A percentile compares a stretch with the other conserved stretches of the same genome.
phyloP scores from a whole-genome alignment of 2,888 invertebrate genomes.

The Cosmopolites sordidus region DNA sequence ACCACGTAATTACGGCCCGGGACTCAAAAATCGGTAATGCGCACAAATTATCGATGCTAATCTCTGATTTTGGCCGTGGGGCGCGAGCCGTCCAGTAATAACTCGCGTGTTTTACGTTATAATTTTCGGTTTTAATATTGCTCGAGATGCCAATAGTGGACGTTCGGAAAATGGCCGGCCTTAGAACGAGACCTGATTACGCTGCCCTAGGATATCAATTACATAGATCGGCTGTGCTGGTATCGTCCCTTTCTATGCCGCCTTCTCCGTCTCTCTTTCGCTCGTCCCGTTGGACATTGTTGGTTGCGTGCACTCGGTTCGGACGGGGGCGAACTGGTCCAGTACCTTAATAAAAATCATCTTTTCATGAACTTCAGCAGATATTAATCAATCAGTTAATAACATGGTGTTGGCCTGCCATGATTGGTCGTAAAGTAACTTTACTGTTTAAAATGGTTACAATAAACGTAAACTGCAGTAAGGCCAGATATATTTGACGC shows the following conservation, averaged over 20 bases:
- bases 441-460: no score
- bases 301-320: no score
- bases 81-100: constrained; percentile 34
- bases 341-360: no score
- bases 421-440: no score
- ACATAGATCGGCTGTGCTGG: constrained; percentile 45
- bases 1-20: constrained; percentile 1
- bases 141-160: constrained; percentile 42
- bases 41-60: constrained; percentile 40
- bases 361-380: no score
- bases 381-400: no score
- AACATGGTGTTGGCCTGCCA: no score
- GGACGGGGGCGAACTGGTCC: no score
- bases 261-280: neutral
- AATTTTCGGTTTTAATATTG: constrained; percentile 46
- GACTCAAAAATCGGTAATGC: constrained; percentile 34
- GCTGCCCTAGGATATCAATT: constrained; percentile 49
- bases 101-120: constrained; percentile 41
- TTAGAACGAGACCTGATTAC: constrained; percentile 40
- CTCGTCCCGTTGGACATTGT: neutral
- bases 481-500: no score
- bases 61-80: constrained; percentile 35
- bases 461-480: no score
- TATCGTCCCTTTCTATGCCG: neutral
- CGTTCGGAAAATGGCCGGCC: constrained; percentile 37